A percentile compares a stretch with the other conserved stretches of the same genome.
phyloP scores from a whole-genome alignment of 64 coral and sea anemone genomes.

The Pocillopora damicornis region DNA sequence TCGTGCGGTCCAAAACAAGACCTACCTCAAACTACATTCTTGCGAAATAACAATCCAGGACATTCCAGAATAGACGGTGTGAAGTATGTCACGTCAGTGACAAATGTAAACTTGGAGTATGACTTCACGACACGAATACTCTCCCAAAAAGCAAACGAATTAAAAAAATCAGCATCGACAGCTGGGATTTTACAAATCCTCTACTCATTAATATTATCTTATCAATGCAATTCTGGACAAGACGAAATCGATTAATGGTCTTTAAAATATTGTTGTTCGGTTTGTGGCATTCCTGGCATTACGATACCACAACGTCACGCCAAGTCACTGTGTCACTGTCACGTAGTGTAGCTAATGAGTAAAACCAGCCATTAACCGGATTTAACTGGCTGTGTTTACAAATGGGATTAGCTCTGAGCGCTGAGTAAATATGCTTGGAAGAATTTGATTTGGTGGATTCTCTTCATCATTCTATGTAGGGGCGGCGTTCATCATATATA shows the following conservation, averaged over 20 bases:
- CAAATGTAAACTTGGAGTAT: background rate
- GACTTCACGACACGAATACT: background rate
- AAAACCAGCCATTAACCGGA: background rate
- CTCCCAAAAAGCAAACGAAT: background rate
- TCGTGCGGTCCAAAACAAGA: background rate
- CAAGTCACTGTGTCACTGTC: background rate
- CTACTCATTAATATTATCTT: background rate
- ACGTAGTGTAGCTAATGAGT: background rate
- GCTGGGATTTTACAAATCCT: background rate
- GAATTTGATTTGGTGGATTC: background rate
- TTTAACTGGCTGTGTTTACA: background rate
- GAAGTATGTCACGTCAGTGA: constrained; percentile 5
- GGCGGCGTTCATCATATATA: background rate
- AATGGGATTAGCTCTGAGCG: background rate
- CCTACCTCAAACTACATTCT: background rate
- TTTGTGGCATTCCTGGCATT: background rate
- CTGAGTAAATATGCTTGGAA: background rate
- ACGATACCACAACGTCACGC: background rate
- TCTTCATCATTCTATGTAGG: background rate
- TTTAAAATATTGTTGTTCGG: background rate
- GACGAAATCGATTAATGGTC: background rate
- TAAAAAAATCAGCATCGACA: background rate
- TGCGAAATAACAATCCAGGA: constrained; percentile 6
- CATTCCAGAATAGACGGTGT: background rate
- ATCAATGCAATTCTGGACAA: background rate